Percentiles rank a stretch among this genome's conserved stretches.
Conservation (phyloP, 2,113 vertebrate genomes). For the Mixornis gularis region DNA sequence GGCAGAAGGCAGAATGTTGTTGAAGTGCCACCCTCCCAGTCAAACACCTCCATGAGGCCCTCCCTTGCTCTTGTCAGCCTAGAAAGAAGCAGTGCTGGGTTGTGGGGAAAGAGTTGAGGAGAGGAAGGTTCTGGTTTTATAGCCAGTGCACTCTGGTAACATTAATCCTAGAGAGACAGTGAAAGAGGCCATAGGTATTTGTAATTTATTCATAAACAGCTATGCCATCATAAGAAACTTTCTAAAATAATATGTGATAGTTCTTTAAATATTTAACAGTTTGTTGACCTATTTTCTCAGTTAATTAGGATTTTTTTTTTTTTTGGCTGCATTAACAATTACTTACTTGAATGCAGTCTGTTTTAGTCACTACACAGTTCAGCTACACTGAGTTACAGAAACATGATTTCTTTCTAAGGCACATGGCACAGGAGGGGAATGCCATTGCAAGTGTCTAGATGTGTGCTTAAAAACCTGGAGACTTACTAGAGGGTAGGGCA, state of each 20-base stretch:
- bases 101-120: not conserved
- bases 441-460: not conserved
- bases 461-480: not conserved
- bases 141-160: not conserved
- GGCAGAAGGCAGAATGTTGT: not conserved
- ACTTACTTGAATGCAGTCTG: slow-evolving; percentile 48
- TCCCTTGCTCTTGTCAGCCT: not conserved
- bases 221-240: slow-evolving; percentile 48
- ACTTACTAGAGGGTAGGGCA: not conserved
- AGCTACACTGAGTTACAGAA: not conserved
- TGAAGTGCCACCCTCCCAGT: not conserved
- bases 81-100: not conserved
- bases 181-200: not conserved
- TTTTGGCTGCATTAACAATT: slow-evolving; percentile 47
- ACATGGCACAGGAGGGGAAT: not conserved
- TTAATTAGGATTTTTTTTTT: slow-evolving; percentile 63
- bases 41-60: not conserved
- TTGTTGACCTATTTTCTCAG: slow-evolving; percentile 70
- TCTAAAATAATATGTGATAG: slow-evolving; percentile 60
- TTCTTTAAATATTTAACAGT: slow-evolving; percentile 69
- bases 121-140: not conserved
- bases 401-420: not conserved
- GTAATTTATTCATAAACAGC: slow-evolving; percentile 65
- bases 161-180: not conserved
- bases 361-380: not conserved